These are phyloP conservation scores for Myioborus melanocephalus DNA, from an alignment of 2,797 vertebrate genomes.

Conservation along the genomic window DNA sequence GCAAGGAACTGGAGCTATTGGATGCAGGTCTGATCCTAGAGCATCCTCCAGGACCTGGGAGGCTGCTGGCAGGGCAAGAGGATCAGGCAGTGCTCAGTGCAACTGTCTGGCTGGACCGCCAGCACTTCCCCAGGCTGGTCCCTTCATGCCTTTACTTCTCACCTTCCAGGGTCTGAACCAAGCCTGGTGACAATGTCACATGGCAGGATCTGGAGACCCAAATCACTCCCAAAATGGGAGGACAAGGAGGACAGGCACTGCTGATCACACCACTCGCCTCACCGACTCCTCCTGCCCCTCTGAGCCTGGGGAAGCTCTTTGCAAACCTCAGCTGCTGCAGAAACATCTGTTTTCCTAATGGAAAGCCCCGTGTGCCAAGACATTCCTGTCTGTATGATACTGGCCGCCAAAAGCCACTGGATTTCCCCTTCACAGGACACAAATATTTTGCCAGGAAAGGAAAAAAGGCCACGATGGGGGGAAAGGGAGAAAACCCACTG, in stretches of 20 bases:
- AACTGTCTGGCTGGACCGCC: background rate
- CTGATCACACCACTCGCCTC: background rate
- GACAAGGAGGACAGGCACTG: background rate
- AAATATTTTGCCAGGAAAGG: constrained; percentile 43
- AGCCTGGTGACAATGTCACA: background rate
- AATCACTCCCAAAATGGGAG: background rate
- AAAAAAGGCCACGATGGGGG: background rate
- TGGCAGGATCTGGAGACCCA: background rate
- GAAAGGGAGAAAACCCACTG: background rate
- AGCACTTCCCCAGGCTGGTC: background rate
- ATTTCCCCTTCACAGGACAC: background rate
- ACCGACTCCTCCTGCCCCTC: background rate
- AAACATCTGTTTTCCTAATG: constrained; percentile 62
- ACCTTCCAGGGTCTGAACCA: background rate
- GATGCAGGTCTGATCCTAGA: background rate
- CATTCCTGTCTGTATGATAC: constrained; percentile 49
- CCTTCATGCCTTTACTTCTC: background rate
- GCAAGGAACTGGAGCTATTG: background rate
- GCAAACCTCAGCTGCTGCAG: constrained; percentile 1
- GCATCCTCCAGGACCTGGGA: background rate
- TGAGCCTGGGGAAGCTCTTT: background rate
- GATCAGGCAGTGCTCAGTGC: background rate
- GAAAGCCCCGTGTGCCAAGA: constrained; percentile 38
- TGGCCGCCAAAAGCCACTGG: constrained; percentile 44
- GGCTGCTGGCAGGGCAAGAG: background rate